Conservation (phyloP, 2,888 invertebrate species). For the Cloeon dipterum region DNA sequence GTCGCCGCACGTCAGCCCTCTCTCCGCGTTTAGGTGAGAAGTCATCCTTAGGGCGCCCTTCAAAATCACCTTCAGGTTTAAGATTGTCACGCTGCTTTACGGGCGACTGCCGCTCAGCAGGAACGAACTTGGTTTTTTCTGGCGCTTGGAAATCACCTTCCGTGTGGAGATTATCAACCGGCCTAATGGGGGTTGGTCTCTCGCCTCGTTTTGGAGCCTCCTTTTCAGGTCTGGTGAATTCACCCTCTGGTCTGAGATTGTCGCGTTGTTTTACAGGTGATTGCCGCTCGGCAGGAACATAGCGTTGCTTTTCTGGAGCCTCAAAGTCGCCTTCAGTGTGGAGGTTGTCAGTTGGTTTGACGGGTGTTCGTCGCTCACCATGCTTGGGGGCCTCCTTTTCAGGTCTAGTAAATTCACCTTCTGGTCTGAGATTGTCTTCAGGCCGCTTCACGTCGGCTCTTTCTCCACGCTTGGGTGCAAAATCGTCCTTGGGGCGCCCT, state of each 20-base stretch:
- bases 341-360: slow-evolving; percentile 23
- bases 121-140: slow-evolving; percentile 22
- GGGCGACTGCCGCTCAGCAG: slow-evolving; percentile 18
- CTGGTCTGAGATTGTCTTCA: slow-evolving; percentile 11
- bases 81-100: slow-evolving; percentile 29
- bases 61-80: slow-evolving; percentile 29
- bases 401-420: slow-evolving; percentile 11
- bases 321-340: slow-evolving; percentile 27
- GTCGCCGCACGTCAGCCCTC: slow-evolving; percentile 11
- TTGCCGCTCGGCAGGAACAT: slow-evolving; percentile 12
- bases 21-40: slow-evolving; percentile 6
- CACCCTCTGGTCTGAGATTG: slow-evolving; percentile 6
- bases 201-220: slow-evolving; percentile 15
- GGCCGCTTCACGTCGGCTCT: slow-evolving; percentile 13
- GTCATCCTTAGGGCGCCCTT: slow-evolving; percentile 11
- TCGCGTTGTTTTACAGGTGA: slow-evolving; percentile 6
- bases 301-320: slow-evolving; percentile 21
- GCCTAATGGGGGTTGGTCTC: slow-evolving; percentile 7
- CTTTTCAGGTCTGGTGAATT: slow-evolving; percentile 11
- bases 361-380: slow-evolving; percentile 7
- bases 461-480: slow-evolving; percentile 12
- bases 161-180: slow-evolving; percentile 11
- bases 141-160: slow-evolving; percentile 18
- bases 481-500: slow-evolving; percentile 17
- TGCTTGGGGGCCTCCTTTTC: slow-evolving; percentile 5